phyloP scores from a whole-genome alignment of 2,888 invertebrate species.

The Rhagium mordax region DNA sequence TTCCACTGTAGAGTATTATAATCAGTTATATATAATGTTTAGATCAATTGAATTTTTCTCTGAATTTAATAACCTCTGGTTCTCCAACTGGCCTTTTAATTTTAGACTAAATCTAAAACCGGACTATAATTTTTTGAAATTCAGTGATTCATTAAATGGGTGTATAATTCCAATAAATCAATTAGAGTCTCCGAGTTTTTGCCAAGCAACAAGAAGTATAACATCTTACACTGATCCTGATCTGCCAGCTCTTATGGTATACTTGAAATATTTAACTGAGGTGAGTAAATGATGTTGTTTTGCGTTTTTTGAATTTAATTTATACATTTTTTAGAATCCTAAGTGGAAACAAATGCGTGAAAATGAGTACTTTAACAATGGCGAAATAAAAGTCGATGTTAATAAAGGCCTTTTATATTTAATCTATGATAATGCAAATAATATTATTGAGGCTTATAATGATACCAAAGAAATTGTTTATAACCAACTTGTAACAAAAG shows the following conservation, averaged over 20 bases:
- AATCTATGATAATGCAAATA: slow-evolving; percentile 84
- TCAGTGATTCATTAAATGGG: slow-evolving; percentile 77
- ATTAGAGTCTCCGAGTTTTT: slow-evolving; percentile 83
- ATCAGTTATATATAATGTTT: no score
- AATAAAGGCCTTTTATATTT: slow-evolving; percentile 83
- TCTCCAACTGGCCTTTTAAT: no score
- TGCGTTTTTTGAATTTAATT: background rate
- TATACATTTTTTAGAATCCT: slow-evolving; percentile 78
- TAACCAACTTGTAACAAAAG: slow-evolving; percentile 74
- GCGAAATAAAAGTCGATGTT: slow-evolving; percentile 76
- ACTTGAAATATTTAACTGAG: slow-evolving; percentile 90
- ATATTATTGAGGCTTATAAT: slow-evolving; percentile 84
- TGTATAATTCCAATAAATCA: no score
- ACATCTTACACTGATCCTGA: slow-evolving; percentile 76
- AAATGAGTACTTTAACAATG: slow-evolving; percentile 87
- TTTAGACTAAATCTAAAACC: slow-evolving; percentile 68
- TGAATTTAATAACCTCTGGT: no score
- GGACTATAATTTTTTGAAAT: slow-evolving; percentile 70
- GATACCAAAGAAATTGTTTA: slow-evolving; percentile 84
- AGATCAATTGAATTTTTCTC: no score
- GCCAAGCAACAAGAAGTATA: slow-evolving; percentile 79
- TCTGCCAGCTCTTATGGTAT: slow-evolving; percentile 82
- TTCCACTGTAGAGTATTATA: no score
- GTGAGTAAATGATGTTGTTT: slow-evolving; percentile 71
- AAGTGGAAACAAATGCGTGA: slow-evolving; percentile 92